Conservation (phyloP, 2,888 invertebrate genomes). For the Epinotia ramella region DNA sequence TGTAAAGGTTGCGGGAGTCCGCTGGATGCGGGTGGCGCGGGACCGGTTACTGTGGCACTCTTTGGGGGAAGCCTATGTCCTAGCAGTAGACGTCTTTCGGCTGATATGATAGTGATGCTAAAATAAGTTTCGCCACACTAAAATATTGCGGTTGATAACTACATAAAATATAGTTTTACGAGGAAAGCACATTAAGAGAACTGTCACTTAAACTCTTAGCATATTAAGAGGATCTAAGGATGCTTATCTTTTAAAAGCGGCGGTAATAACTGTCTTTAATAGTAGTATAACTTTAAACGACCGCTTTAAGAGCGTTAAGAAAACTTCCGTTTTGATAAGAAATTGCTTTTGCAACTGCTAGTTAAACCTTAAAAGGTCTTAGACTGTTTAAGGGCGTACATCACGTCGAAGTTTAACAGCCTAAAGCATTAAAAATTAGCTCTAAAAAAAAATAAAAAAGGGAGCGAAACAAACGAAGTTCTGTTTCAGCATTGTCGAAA, state of each 20-base stretch:
- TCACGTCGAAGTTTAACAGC: no score
- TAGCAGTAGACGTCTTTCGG: no score
- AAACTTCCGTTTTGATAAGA: constrained; percentile 3
- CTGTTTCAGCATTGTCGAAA: no score
- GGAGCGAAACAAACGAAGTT: no score
- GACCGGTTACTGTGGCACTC: no score
- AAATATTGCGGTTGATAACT: background rate
- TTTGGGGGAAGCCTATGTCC: no score
- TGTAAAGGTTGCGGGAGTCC: no score
- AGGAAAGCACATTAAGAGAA: background rate
- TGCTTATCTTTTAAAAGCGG: constrained; percentile 5
- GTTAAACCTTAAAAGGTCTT: background rate
- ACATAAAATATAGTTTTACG: background rate
- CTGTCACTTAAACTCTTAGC: constrained; percentile 3
- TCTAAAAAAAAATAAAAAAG: no score
- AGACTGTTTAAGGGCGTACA: background rate
- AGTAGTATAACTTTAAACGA: constrained; percentile 18
- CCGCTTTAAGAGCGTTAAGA: background rate
- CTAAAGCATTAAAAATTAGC: no score
- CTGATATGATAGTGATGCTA: no score
- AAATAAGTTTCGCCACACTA: no score
- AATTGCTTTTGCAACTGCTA: background rate
- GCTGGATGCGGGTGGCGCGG: no score
- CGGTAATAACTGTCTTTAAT: constrained; percentile 9
- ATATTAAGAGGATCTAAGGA: constrained; percentile 10